Conservation (phyloP, 2,888 invertebrate genomes). For the Salticus scenicus region DNA sequence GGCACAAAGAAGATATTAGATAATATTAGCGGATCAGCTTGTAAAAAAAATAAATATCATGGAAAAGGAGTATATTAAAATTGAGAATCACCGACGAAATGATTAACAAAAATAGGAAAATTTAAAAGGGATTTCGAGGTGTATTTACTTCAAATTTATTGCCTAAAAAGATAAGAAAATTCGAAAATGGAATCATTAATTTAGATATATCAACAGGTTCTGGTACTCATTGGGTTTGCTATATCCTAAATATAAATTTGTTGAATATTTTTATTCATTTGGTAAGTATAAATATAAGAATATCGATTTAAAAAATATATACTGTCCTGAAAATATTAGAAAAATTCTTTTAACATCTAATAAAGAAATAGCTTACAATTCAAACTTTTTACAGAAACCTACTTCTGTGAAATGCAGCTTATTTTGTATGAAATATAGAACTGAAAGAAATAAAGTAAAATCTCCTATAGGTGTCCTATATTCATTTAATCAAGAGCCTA, state of each 20-base stretch:
- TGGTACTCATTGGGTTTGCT: not conserved
- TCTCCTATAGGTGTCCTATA: not conserved
- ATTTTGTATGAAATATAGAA: slow-evolving; percentile 7
- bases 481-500: not conserved
- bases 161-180: slow-evolving; percentile 22
- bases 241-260: slow-evolving; percentile 23
- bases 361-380: slow-evolving; percentile 19
- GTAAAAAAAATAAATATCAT: no score
- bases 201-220: not conserved
- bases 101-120: no score
- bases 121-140: slow-evolving; percentile 1
- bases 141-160: slow-evolving; percentile 18
- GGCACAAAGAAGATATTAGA: slow-evolving; percentile 20
- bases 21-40: slow-evolving; percentile 10
- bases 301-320: no score
- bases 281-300: no score
- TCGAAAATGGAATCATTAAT: slow-evolving; percentile 34
- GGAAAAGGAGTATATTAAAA: no score
- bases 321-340: not conserved
- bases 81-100: no score
- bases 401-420: not conserved
- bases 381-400: slow-evolving; percentile 16
- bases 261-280: slow-evolving; percentile 9
- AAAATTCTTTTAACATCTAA: slow-evolving; percentile 4
- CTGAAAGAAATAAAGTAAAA: slow-evolving; percentile 5